phyloP scores from a whole-genome alignment of 2,113 vertebrate genomes.

The Xiphias gladius region DNA sequence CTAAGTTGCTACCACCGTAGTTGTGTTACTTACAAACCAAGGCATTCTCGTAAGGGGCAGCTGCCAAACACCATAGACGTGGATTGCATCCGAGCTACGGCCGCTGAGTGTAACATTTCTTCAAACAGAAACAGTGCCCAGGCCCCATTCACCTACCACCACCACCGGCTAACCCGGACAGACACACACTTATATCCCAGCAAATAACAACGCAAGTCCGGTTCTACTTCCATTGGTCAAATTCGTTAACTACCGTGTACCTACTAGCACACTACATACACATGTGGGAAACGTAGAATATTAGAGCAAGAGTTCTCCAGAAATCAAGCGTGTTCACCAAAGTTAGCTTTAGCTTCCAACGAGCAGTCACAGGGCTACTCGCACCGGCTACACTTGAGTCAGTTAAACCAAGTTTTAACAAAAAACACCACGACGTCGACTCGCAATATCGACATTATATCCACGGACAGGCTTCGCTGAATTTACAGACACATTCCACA shows the following conservation, averaged over 20 bases:
- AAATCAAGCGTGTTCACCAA: not conserved
- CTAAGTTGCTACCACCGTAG: not conserved
- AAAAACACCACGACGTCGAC: not conserved
- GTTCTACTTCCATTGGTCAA: fast-evolving
- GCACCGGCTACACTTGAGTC: constrained; percentile 32
- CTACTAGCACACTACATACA: fast-evolving
- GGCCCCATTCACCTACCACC: constrained; percentile 19
- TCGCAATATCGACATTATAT: constrained; percentile 28
- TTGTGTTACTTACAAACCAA: not conserved
- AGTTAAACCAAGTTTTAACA: not conserved
- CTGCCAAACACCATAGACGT: fast-evolving
- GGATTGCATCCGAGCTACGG: fast-evolving
- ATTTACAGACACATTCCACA: fast-evolving
- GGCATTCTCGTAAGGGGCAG: too few species aligned
- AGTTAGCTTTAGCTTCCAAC: constrained; percentile 48
- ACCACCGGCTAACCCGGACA: not conserved
- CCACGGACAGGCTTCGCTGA: fast-evolving
- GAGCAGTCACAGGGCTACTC: not conserved
- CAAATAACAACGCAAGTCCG: not conserved
- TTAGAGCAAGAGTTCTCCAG: fast-evolving
- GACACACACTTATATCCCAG: not conserved
- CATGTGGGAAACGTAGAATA: fast-evolving
- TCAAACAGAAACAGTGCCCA: not conserved
- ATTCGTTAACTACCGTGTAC: fast-evolving
- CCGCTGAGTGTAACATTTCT: not conserved